Evolutionary conservation across 2,113 vertebrate species (phyloP).

Genomic region (Saiga tatarica): DNA sequence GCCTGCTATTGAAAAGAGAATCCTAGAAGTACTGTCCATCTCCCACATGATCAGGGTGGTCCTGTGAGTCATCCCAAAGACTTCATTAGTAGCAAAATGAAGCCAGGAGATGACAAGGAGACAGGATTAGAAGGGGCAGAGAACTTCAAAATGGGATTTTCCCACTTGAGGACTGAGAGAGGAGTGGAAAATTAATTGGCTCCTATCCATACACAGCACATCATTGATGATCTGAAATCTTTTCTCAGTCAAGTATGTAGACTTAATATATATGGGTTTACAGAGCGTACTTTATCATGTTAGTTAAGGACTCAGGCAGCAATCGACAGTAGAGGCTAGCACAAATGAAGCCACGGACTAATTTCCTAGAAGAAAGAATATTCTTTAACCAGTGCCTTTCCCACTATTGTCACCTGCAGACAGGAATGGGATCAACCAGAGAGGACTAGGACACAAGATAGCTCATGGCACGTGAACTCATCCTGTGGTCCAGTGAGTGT

Average conservation of each 20-base stretch:
- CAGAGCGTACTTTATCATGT: neutral
- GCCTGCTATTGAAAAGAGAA: constrained; percentile 52
- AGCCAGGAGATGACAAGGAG: constrained; percentile 57
- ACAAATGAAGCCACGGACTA: constrained; percentile 12
- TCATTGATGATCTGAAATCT: constrained; percentile 28
- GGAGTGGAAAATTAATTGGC: constrained; percentile 47
- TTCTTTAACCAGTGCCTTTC: constrained; percentile 5
- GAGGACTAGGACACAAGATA: neutral
- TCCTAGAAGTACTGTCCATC: constrained; percentile 55
- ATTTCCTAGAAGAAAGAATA: constrained; percentile 1
- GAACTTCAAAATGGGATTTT: constrained; percentile 49
- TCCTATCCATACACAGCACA: neutral
- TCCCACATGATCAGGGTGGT: constrained; percentile 32
- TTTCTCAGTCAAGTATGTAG: neutral
- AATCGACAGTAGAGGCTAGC: constrained; percentile 14
- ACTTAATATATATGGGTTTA: neutral
- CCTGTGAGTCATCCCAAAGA: constrained; percentile 46
- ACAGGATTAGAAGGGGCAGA: neutral
- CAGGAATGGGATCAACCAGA: constrained; percentile 53
- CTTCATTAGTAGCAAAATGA: constrained; percentile 66
- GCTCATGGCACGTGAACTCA: constrained; percentile 54
- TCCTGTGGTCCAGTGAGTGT: constrained; percentile 46
- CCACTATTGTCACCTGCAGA: constrained; percentile 7
- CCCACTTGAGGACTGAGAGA: constrained; percentile 33
- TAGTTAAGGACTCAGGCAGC: constrained; percentile 11